phyloP scores from a whole-genome alignment of 2,113 vertebrate species.

The Cepphus grylle region DNA sequence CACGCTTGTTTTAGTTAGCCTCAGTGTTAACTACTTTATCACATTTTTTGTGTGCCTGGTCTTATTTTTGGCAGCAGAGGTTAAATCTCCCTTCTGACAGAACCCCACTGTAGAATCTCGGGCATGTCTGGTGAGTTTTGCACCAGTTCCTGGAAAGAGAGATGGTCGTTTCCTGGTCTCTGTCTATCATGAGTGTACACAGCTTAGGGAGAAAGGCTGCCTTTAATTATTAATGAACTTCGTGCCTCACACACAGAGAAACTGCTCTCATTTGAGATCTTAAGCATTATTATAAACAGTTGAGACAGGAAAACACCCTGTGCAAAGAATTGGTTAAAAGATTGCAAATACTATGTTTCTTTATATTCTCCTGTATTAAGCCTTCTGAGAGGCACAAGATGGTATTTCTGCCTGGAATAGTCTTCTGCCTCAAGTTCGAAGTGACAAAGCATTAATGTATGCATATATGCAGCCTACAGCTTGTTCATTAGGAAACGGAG shows the following conservation, averaged over 20 bases:
- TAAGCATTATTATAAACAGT: neutral
- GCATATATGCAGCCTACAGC: constrained; percentile 28
- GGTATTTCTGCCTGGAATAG: constrained; percentile 17
- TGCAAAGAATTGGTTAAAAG: neutral
- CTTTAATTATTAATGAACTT: neutral
- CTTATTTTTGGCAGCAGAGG: neutral
- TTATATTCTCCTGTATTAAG: neutral
- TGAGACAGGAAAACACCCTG: neutral
- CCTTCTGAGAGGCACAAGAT: neutral
- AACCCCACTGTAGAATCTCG: neutral
- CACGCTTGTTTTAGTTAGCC: neutral
- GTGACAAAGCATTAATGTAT: constrained; percentile 28
- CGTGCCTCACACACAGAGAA: neutral
- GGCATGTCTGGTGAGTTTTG: neutral
- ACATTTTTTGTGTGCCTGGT: neutral
- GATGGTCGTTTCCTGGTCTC: neutral
- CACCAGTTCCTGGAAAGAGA: neutral
- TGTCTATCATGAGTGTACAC: neutral
- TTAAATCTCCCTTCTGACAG: neutral
- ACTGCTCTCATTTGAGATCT: neutral
- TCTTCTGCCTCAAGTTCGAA: neutral
- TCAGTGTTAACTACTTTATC: neutral
- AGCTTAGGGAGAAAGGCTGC: neutral
- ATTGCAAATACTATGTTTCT: neutral
- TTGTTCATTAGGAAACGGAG: neutral